These are phyloP conservation scores for Hemibagrus wyckioides DNA, from an alignment of 2,113 vertebrate genomes.

Conservation along the genomic window DNA sequence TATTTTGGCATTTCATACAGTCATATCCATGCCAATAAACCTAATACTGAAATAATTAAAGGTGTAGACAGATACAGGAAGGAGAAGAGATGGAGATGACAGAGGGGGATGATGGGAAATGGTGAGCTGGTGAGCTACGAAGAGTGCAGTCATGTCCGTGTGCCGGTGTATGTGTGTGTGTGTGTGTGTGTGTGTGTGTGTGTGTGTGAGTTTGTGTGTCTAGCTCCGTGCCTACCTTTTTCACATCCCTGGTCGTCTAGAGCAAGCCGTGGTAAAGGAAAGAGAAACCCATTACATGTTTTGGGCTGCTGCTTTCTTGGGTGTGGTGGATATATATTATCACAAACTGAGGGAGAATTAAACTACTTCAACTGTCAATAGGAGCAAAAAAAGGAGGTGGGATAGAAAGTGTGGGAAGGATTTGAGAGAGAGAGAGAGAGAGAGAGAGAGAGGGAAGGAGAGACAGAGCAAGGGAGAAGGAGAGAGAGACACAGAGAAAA, in stretches of 20 bases:
- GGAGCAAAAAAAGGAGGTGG: background rate
- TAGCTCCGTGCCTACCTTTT: constrained; percentile 82
- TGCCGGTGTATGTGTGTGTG: background rate
- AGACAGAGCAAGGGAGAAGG: no score
- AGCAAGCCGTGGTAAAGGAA: constrained; percentile 74
- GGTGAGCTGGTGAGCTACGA: background rate
- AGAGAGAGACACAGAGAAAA: no score
- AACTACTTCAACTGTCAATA: background rate
- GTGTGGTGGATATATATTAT: background rate
- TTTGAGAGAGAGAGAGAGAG: no score
- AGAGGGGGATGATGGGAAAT: constrained; percentile 3
- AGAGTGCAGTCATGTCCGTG: background rate
- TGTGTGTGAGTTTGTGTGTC: constrained; percentile 5
- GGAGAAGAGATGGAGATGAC: background rate
- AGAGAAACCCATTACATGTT: background rate
- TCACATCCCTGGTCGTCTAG: constrained; percentile 94
- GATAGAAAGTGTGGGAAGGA: background rate
- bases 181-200: constrained; percentile 5
- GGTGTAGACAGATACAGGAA: background rate
- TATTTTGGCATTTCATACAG: background rate
- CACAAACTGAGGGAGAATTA: no score
- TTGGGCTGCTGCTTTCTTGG: background rate
- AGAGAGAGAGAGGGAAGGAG: no score
- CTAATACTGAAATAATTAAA: background rate
- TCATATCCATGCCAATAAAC: background rate